phyloP scores from a whole-genome alignment of 2,888 invertebrate species.

The Lasioglossum lativentre region DNA sequence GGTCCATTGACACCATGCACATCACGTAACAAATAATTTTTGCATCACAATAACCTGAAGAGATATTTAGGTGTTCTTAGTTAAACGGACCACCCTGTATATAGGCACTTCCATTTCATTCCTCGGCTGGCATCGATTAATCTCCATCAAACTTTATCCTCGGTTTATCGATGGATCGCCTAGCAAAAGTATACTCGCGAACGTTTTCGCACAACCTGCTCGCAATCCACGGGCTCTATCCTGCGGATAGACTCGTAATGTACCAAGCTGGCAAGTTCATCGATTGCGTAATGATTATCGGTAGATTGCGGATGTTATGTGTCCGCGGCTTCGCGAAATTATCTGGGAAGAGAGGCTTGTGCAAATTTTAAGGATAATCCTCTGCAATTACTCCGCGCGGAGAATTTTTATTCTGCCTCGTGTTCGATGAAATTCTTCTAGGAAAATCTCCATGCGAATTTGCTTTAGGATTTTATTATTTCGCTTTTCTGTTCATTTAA shows the following conservation, averaged over 20 bases:
- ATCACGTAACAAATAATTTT: too few relatives aligned
- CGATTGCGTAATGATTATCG: slow-evolving; percentile 2
- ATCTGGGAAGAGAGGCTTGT: background rate
- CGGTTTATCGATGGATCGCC: background rate
- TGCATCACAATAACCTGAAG: too few relatives aligned
- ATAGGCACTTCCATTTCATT: background rate
- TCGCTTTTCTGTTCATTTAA: background rate
- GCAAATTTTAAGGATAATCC: background rate
- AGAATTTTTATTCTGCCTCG: background rate
- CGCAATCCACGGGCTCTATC: background rate
- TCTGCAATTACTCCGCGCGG: background rate
- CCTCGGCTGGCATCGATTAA: background rate
- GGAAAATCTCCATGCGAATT: background rate
- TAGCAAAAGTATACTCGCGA: background rate
- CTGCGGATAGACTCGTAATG: background rate
- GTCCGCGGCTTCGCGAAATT: background rate
- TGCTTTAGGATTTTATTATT: background rate
- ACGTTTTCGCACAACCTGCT: background rate
- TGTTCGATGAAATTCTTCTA: background rate
- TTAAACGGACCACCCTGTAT: too few relatives aligned
- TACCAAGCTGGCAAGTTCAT: background rate
- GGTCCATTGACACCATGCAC: too few relatives aligned
- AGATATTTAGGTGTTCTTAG: too few relatives aligned
- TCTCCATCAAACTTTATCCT: background rate
- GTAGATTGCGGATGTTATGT: background rate